A percentile compares a stretch with the other conserved stretches of the same genome.
phyloP scores from a whole-genome alignment of 2,888 invertebrate genomes.

The Tenthredo amoena region DNA sequence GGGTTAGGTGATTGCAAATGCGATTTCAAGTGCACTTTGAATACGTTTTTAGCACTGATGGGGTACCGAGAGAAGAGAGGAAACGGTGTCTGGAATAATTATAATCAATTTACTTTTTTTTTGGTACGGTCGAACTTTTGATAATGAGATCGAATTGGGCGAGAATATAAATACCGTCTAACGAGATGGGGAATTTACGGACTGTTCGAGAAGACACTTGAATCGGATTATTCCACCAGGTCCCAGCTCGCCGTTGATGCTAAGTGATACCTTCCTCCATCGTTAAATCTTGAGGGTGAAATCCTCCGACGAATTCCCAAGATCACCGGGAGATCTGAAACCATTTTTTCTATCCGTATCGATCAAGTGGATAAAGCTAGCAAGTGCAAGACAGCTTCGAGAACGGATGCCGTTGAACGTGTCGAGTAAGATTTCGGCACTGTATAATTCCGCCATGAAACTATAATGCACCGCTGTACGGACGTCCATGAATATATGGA shows the following conservation, averaged over 20 bases:
- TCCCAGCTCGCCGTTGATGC: constrained; percentile 57
- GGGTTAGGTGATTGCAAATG: constrained; percentile 28
- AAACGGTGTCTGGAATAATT: constrained; percentile 64
- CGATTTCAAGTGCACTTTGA: constrained; percentile 51
- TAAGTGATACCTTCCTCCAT: constrained; percentile 67
- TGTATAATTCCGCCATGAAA: constrained; percentile 48
- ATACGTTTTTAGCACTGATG: constrained; percentile 48
- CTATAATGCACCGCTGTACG: constrained; percentile 47
- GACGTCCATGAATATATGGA: constrained; percentile 47
- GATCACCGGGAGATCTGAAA: neutral
- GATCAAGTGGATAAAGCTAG: neutral
- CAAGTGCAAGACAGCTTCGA: neutral
- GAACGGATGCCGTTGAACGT: constrained; percentile 12
- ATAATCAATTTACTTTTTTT: constrained; percentile 66
- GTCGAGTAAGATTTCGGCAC: constrained; percentile 21
- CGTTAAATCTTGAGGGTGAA: constrained; percentile 62
- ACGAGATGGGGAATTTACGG: constrained; percentile 71
- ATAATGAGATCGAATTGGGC: constrained; percentile 54
- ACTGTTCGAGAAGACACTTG: constrained; percentile 64
- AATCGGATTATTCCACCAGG: constrained; percentile 60
- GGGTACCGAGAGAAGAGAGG: constrained; percentile 45
- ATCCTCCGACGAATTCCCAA: neutral
- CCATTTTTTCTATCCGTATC: neutral
- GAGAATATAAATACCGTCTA: constrained; percentile 72
- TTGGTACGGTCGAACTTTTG: constrained; percentile 52